Percentiles rank a stretch among this genome's conserved stretches.
phyloP scores from a whole-genome alignment of 2,113 vertebrate species.

The Macroglossus sobrinus region DNA sequence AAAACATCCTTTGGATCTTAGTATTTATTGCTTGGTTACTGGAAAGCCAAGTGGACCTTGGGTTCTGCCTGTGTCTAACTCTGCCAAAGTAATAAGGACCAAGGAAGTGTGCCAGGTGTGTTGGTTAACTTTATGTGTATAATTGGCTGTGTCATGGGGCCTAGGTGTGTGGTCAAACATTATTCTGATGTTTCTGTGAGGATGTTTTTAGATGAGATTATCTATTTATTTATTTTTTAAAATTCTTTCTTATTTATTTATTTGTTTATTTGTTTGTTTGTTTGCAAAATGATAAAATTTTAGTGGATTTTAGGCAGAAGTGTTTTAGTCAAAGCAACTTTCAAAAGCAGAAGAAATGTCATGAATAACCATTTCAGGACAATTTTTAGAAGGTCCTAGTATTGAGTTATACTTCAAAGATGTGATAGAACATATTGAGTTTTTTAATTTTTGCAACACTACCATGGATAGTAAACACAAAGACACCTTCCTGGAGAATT shows the following conservation, averaged over 20 bases:
- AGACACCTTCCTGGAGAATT: slow-evolving; percentile 90
- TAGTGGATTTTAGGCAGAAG: neutral
- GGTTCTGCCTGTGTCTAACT: neutral
- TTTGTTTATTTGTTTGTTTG: neutral
- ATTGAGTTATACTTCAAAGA: neutral
- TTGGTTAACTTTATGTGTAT: neutral
- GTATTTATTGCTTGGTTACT: neutral
- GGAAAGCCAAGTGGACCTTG: neutral
- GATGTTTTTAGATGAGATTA: neutral
- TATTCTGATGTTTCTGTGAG: neutral
- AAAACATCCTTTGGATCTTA: neutral
- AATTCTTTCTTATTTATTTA: too few relatives aligned
- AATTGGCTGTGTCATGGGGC: neutral
- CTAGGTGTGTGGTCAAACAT: neutral
- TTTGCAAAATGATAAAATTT: neutral
- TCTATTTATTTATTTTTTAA: neutral
- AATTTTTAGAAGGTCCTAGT: neutral
- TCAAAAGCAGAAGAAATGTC: neutral
- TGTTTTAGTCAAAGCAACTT: neutral
- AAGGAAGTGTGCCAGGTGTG: neutral
- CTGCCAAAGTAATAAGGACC: neutral
- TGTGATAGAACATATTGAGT: neutral
- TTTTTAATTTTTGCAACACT: slow-evolving; percentile 84
- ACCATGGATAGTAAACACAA: slow-evolving; percentile 93
- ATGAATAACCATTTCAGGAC: neutral